Conservation (phyloP, 2,888 invertebrate species). For the Acheta domesticus region DNA sequence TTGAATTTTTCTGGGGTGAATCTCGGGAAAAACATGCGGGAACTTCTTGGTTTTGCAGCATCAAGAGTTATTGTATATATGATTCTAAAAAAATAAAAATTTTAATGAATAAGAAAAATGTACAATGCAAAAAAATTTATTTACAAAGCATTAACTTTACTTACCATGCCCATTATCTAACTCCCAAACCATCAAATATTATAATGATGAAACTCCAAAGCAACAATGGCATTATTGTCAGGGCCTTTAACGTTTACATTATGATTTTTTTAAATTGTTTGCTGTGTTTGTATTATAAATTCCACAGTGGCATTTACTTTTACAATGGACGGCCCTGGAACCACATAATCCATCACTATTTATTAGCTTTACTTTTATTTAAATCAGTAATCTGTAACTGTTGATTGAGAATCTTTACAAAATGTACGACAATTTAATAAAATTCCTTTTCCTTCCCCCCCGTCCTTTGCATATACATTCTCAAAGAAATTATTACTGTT, state of each 20-base stretch:
- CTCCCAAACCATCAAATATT: slow-evolving; percentile 72
- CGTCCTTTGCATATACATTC: too few relatives aligned
- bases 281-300: slow-evolving; percentile 65
- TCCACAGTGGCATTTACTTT: slow-evolving; percentile 72
- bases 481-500: too few relatives aligned
- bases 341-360: neutral
- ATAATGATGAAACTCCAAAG: slow-evolving; percentile 52
- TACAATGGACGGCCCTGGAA: slow-evolving; percentile 78
- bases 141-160: slow-evolving; percentile 37
- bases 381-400: too few relatives aligned
- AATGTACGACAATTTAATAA: too few relatives aligned
- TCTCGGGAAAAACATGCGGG: slow-evolving; percentile 75
- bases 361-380: too few relatives aligned
- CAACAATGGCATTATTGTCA: neutral
- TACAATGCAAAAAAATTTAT: neutral
- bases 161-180: slow-evolving; percentile 65
- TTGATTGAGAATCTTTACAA: too few relatives aligned
- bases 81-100: slow-evolving; percentile 56
- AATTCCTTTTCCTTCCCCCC: too few relatives aligned
- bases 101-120: neutral
- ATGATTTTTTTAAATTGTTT: slow-evolving; percentile 74
- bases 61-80: slow-evolving; percentile 75
- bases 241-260: slow-evolving; percentile 66
- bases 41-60: slow-evolving; percentile 68
- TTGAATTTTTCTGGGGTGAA: slow-evolving; percentile 60